Evolutionary conservation across 2,888 invertebrate species (phyloP).

Genomic region (Sepioteuthis lessoniana): DNA sequence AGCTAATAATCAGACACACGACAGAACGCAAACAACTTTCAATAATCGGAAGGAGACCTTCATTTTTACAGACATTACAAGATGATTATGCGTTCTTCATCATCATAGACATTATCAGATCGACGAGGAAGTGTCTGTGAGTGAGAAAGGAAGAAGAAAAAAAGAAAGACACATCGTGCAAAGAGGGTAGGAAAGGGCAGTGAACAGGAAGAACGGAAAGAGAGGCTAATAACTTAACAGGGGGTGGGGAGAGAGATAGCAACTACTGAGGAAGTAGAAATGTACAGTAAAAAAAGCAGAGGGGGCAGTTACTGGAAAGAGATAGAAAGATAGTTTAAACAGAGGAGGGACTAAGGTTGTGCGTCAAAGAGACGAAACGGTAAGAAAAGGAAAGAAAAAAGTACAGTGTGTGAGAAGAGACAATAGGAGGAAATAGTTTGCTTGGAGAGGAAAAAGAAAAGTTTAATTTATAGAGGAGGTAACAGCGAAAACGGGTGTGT

Average conservation of each 20-base stretch:
- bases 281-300: neutral
- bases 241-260: neutral
- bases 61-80: neutral
- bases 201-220: neutral
- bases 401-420: neutral
- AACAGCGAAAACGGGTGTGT: neutral
- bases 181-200: neutral
- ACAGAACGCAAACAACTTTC: constrained; percentile 17
- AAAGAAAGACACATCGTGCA: neutral
- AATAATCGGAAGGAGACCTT: neutral
- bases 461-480: neutral
- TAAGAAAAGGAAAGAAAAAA: neutral
- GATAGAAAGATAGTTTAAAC: neutral
- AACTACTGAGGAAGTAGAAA: neutral
- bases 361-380: neutral
- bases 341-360: neutral
- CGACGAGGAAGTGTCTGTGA: neutral
- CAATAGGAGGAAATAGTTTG: neutral
- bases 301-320: neutral
- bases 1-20: neutral
- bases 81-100: neutral
- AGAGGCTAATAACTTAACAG: neutral
- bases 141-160: neutral
- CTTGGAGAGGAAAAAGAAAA: neutral
- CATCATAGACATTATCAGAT: neutral